phyloP scores from a whole-genome alignment of 2,113 vertebrate genomes.

The Pelusios castaneus region DNA sequence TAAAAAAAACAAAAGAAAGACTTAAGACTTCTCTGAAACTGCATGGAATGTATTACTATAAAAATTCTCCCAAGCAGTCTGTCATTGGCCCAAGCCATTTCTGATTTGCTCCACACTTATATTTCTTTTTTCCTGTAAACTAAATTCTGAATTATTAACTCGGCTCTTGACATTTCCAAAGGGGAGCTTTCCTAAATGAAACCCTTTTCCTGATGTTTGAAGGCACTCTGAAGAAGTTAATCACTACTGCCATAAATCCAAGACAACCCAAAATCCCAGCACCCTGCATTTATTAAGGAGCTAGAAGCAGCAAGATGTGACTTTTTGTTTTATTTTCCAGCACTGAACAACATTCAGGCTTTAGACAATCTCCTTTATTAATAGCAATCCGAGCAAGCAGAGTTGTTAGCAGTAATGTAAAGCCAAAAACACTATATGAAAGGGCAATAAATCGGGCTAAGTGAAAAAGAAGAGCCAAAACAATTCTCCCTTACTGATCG shows the following conservation, averaged over 20 bases:
- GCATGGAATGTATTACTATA: constrained; percentile 41
- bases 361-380: constrained; percentile 34
- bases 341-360: not conserved
- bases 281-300: constrained; percentile 21
- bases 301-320: not conserved
- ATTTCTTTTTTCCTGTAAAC: constrained; percentile 31
- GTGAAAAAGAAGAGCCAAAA: not conserved
- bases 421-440: not conserved
- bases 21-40: constrained; percentile 9
- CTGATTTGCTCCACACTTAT: constrained; percentile 40
- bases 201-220: constrained; percentile 25
- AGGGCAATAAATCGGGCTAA: not conserved
- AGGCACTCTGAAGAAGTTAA: constrained; percentile 13
- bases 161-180: constrained; percentile 35
- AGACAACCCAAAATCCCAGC: constrained; percentile 14
- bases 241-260: not conserved
- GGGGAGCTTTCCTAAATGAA: constrained; percentile 23
- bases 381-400: constrained; percentile 25
- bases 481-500: not conserved
- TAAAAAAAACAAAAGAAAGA: constrained; percentile 31
- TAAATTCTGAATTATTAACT: constrained; percentile 42
- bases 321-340: constrained; percentile 18
- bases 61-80: constrained; percentile 43
- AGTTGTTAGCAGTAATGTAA: constrained; percentile 12
- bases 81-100: constrained; percentile 42